These are phyloP conservation scores for Arbacia lixula DNA, from an alignment of 53 echinoderm and acorn worm genomes.

Conservation along the genomic window DNA sequence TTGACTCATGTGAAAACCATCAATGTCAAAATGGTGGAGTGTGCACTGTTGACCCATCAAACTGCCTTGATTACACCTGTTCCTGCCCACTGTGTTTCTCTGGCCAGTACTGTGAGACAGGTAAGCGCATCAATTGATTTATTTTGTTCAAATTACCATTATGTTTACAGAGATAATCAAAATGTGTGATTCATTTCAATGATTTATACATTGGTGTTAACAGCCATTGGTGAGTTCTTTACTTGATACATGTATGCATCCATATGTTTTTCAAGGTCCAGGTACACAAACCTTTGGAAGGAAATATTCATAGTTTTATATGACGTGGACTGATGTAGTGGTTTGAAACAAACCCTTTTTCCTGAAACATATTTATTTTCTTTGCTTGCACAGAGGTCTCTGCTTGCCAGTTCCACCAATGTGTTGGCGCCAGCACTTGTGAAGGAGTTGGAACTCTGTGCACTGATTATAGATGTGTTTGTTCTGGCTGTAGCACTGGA, in stretches of 20 bases:
- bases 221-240: too few relatives aligned
- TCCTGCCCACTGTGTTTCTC: conserved; percentile 80
- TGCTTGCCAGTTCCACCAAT: conserved; percentile 77
- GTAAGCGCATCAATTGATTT: conserved; percentile 56
- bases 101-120: conserved; percentile 78
- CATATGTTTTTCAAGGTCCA: too few relatives aligned
- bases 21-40: conserved; percentile 76
- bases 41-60: conserved; percentile 57
- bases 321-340: too few relatives aligned
- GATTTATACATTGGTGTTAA: too few relatives aligned
- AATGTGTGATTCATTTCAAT: too few relatives aligned
- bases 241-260: too few relatives aligned
- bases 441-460: conserved; percentile 49
- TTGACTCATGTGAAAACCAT: conserved; percentile 13
- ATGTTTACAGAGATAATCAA: too few relatives aligned
- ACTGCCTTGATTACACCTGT: conserved; percentile 79
- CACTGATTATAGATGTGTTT: conserved; percentile 77
- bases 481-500: conserved; percentile 82
- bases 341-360: too few relatives aligned
- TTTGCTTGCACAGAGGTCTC: conserved; percentile 1
- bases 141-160: background rate
- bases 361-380: too few relatives aligned
- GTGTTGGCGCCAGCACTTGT: conserved; percentile 78
- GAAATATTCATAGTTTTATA: too few relatives aligned
- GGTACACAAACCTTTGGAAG: too few relatives aligned